Evolutionary conservation across 2,888 invertebrate species (phyloP).

Genomic region (Drosophila lutescens): DNA sequence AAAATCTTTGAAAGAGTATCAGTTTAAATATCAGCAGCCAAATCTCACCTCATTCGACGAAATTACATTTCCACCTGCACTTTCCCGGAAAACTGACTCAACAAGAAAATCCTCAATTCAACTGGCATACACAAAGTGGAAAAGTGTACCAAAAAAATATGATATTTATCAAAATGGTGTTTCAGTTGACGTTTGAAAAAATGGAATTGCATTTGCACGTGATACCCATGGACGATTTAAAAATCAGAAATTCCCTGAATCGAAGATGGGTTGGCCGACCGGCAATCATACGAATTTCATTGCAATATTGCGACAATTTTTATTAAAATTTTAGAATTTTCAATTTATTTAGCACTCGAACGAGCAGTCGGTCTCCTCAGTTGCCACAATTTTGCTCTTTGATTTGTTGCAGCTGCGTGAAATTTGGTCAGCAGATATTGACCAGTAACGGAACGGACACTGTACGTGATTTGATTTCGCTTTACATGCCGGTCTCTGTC

Average conservation of each 20-base stretch:
- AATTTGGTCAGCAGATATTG: conserved; percentile 76
- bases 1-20: conserved; percentile 9
- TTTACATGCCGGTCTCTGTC: conserved; percentile 26
- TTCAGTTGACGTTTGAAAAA: conserved; percentile 30
- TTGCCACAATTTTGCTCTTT: conserved; percentile 55
- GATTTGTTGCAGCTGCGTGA: conserved; percentile 77
- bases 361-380: conserved; percentile 4
- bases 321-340: conserved; percentile 77
- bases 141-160: conserved; percentile 12
- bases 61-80: not conserved
- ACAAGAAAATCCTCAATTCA: conserved; percentile 52
- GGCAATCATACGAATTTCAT: conserved; percentile 70
- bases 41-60: not conserved
- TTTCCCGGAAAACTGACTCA: conserved; percentile 5
- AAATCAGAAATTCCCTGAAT: conserved; percentile 19
- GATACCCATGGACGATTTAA: conserved; percentile 54
- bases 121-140: conserved; percentile 34
- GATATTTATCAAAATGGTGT: conserved; percentile 53
- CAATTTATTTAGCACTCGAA: conserved; percentile 72
- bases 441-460: conserved; percentile 48
- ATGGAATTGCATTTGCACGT: conserved; percentile 63
- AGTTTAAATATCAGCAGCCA: conserved; percentile 39
- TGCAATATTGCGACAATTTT: conserved; percentile 80
- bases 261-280: conserved; percentile 16
- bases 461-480: conserved; percentile 72